Conservation (phyloP, 2,113 vertebrate species). For the Spermophilus dauricus region DNA sequence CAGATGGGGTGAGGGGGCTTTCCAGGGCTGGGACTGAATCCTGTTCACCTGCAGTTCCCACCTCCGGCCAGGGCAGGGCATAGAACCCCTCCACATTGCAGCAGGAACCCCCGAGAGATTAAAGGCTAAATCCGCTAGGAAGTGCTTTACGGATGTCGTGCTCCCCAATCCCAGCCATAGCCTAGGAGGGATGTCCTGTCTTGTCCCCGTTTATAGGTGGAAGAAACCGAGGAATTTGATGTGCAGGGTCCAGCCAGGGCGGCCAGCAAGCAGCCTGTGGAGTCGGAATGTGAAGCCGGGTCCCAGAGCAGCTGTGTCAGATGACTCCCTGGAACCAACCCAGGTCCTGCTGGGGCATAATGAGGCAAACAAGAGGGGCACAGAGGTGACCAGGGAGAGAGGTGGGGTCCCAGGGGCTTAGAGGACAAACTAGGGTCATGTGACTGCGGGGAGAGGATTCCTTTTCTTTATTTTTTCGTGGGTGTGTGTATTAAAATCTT, state of each 20-base stretch:
- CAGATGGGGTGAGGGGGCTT: no score
- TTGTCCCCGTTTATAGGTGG: no score
- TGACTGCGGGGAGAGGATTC: background rate
- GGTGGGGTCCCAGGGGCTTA: background rate
- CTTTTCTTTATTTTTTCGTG: background rate
- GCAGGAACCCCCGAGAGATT: background rate
- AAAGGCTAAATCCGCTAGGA: no score
- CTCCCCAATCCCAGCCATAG: background rate
- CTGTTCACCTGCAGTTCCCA: no score
- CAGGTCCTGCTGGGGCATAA: accelerated
- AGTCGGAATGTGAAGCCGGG: no score
- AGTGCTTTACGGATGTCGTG: background rate
- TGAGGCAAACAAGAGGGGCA: background rate
- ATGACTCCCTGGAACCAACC: background rate
- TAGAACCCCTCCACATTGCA: background rate
- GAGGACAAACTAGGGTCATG: background rate
- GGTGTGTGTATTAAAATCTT: no score
- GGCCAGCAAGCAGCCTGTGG: background rate
- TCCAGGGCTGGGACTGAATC: background rate
- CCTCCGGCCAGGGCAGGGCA: background rate
- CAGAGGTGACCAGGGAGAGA: background rate
- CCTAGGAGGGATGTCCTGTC: no score
- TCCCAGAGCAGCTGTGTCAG: no score
- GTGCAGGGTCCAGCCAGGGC: no score
- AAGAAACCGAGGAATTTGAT: background rate